These are phyloP conservation scores for Coendou prehensilis DNA, from an alignment of 2,797 vertebrate species.

Conservation along the genomic window DNA sequence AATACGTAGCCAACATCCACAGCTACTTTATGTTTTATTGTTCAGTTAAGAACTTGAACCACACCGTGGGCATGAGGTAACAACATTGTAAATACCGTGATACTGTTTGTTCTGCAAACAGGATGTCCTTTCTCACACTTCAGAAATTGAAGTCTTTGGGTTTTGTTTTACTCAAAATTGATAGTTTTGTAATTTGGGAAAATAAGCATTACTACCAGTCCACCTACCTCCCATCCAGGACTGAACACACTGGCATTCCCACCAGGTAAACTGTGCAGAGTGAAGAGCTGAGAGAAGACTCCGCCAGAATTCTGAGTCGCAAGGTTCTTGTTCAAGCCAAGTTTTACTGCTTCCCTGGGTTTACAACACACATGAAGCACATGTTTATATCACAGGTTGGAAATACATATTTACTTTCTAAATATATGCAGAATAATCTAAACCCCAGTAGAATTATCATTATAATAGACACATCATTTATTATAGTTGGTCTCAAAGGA, in stretches of 20 bases:
- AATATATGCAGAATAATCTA: not conserved
- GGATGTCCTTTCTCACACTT: not conserved
- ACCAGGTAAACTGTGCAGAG: not conserved
- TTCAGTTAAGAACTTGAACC: not conserved
- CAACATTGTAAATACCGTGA: not conserved
- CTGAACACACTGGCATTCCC: fast-evolving
- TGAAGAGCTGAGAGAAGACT: not conserved
- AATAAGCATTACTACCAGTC: too few species aligned
- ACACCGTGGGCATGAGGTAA: fast-evolving
- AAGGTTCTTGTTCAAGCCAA: not conserved
- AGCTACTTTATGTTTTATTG: not conserved
- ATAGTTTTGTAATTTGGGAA: not conserved
- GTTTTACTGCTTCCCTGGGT: not conserved
- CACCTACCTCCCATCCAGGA: not conserved
- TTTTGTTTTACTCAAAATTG: not conserved
- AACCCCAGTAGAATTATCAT: not conserved
- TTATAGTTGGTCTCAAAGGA: not conserved
- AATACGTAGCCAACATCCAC: not conserved
- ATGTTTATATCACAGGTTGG: not conserved
- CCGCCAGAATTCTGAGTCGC: not conserved
- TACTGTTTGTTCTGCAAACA: not conserved
- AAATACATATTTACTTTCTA: not conserved
- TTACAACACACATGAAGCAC: not conserved
- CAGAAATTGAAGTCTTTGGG: not conserved
- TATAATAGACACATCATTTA: not conserved